Evolutionary conservation across 2,113 vertebrate genomes (phyloP), one percentile per base, ranked within the genome.

Genomic region (Pituophis catenifer): DNA sequence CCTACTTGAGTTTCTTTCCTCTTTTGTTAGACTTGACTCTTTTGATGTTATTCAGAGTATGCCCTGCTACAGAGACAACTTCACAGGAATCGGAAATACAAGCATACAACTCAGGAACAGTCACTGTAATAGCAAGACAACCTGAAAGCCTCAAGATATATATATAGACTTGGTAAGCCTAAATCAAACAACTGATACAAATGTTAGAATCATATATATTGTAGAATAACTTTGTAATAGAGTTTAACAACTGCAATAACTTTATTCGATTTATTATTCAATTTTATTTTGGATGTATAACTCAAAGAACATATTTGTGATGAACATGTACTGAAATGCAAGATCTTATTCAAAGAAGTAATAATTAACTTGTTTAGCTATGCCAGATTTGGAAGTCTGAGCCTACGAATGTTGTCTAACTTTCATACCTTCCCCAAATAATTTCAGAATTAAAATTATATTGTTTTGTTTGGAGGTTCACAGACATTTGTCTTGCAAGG

Each of bases 21-120:
- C 98, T 98, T 99, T 99, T 99, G 98, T 99, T 97, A 97, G 96
- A 97, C 94, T 98, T 97, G 95, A 96, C 96, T 97, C 98, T 99
- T 99, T 99, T 99, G 98, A 99, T 99, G 98, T 98, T 33, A 97
- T 97, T 97, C 96, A 97, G 98, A 99, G 98, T 99, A 99, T 98
- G 97, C 98, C 99, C 98, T 98, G 98, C 96, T 86, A 97, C 97
- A 97, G 97, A 98, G 98, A 98, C 96, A 98, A 97, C 98, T 98
- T 98, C 98, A 98, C 97, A 96, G 98, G 98, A 98, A 98, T 98
- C 97, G 97, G 99, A 99, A 99, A 98, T 97, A 98, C 96, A 98
- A 98, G 97, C 95, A 93, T 96, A 95, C 96, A 90, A 96, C 96
- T 95, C 97, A 97, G 97, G 96, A 97, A 95, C 92, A 93, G 97